A percentile compares a stretch with the other conserved stretches of the same genome.
Evolutionary conservation across 1,140 invertebrate genomes (phyloP).

Genomic region (Heterodera carotae): DNA sequence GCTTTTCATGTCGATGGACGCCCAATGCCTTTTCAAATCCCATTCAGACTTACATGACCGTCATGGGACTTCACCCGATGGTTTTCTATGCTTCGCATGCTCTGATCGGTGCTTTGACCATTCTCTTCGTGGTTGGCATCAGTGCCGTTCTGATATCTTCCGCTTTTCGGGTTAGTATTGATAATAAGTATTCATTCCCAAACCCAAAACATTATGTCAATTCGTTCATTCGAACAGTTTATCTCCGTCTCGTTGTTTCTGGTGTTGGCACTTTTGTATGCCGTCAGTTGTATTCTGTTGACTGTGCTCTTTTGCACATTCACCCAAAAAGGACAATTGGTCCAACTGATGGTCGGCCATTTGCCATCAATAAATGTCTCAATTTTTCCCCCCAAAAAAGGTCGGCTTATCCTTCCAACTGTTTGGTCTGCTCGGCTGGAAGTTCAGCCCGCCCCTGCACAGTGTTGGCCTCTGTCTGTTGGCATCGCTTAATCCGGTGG

Average conservation of each 20-base stretch:
- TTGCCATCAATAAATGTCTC: background rate
- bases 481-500: slow-evolving; percentile 41
- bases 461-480: slow-evolving; percentile 41
- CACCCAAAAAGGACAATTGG: slow-evolving; percentile 16
- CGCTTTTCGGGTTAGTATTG: background rate
- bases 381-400: background rate
- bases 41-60: slow-evolving; percentile 56
- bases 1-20: too few species aligned
- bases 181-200: too few species aligned
- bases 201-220: too few species aligned
- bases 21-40: background rate
- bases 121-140: slow-evolving; percentile 28
- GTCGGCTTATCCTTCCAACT: slow-evolving; percentile 3
- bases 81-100: slow-evolving; percentile 54
- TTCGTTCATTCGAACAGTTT: too few species aligned
- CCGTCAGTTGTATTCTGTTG: slow-evolving; percentile 28
- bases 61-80: slow-evolving; percentile 50
- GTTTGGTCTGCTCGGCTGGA: slow-evolving; percentile 15
- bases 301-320: slow-evolving; percentile 35
- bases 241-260: slow-evolving; percentile 33
- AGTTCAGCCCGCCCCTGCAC: slow-evolving; percentile 34
- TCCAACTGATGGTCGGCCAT: slow-evolving; percentile 22
- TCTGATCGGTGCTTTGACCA: slow-evolving; percentile 46
- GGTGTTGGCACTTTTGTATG: slow-evolving; percentile 36
- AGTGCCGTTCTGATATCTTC: slow-evolving; percentile 16